Conservation (phyloP, 2,888 invertebrate species). For the Adela reaumurella region DNA sequence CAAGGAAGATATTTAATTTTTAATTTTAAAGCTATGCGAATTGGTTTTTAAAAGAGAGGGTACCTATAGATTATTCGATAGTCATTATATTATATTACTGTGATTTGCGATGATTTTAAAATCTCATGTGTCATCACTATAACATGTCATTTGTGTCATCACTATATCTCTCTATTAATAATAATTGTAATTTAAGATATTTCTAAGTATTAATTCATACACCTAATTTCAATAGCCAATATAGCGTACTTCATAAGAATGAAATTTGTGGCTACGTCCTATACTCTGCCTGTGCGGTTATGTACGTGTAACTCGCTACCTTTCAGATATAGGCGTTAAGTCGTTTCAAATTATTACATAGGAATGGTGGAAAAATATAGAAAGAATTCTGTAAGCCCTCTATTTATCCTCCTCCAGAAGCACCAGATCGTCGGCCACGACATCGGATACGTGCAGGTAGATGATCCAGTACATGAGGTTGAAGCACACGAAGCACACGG, state of each 20-base stretch:
- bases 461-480: conserved; percentile 99
- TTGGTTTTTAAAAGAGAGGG: too few species aligned
- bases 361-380: conserved; percentile 28
- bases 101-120: too few species aligned
- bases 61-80: too few species aligned
- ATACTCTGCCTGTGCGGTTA: neutral
- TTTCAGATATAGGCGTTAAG: neutral
- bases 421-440: conserved; percentile 91
- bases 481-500: conserved; percentile 97
- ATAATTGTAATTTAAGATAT: too few species aligned
- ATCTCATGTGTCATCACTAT: too few species aligned
- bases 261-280: neutral
- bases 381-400: conserved; percentile 39
- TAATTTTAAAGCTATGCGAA: too few species aligned
- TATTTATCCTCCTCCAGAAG: conserved; percentile 66
- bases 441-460: conserved; percentile 93
- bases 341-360: conserved; percentile 40
- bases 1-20: too few species aligned
- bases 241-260: neutral
- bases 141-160: too few species aligned
- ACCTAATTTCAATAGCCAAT: too few species aligned
- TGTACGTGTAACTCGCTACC: neutral
- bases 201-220: too few species aligned
- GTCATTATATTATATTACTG: too few species aligned
- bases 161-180: too few species aligned